Evolutionary conservation across 2,888 invertebrate genomes (phyloP).

Genomic region (Acheta domesticus): DNA sequence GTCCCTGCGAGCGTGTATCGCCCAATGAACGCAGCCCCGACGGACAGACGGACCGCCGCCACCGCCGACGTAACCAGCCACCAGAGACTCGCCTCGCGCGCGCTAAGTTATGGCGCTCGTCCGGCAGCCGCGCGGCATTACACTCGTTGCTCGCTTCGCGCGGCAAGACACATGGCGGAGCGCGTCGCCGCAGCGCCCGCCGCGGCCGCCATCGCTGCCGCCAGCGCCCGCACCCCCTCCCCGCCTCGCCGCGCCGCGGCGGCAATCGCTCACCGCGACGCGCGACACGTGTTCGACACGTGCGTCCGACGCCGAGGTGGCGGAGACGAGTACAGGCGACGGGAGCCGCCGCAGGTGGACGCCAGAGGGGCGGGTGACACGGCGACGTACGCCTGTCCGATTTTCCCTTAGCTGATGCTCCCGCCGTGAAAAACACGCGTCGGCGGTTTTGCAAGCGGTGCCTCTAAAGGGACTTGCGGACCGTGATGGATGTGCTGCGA

Average conservation of each 20-base stretch:
- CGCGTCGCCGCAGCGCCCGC: neutral
- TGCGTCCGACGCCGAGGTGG: neutral
- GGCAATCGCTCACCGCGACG: neutral
- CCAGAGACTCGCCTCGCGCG: neutral
- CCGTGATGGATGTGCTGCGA: no score
- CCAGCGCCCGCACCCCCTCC: neutral
- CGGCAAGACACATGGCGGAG: constrained; percentile 6
- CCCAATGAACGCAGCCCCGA: neutral
- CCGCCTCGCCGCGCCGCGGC: neutral
- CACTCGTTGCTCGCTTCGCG: neutral
- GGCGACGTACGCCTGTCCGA: neutral
- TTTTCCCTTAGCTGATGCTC: no score
- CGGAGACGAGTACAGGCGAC: no score
- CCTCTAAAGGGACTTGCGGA: no score
- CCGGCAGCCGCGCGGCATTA: neutral
- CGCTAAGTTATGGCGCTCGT: neutral
- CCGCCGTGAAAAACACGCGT: no score
- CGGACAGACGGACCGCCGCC: neutral
- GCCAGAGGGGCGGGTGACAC: neutral
- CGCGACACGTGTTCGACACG: constrained; percentile 9
- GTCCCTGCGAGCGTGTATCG: neutral
- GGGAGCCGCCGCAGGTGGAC: neutral
- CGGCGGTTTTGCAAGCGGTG: no score
- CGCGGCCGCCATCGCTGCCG: neutral
- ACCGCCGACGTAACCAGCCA: neutral